Evolutionary conservation across 2,888 invertebrate species (phyloP), one percentile per base, ranked within the genome.

Genomic region (Sarcophaga carnaria): DNA sequence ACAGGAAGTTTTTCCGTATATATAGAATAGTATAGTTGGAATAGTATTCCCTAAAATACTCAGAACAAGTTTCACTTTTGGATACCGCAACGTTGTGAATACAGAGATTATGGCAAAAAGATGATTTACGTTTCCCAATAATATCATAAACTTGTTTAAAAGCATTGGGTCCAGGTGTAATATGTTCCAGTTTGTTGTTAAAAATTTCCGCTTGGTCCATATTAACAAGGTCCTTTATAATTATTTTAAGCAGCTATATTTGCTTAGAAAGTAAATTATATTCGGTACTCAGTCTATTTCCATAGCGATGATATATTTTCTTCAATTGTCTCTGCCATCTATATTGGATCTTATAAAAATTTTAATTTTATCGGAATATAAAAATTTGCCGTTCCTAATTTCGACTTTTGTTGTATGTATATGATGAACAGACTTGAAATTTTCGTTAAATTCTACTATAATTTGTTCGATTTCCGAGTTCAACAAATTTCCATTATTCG

Each of bases 281-380:
- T 62, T 62, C 62, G 8, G 62, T 14, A n/a, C 17, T 17, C 3
- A 62, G 12, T 62, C 62, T 62, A 20, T 62, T 62, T 8, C 8
- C 8, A 62, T 62, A 17, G 8, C n/a, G 62, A n/a, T 62, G 62
- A 62, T n/a, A 62, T 20, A 62, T 62, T n/a, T 62, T 62, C n/a
- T 62, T 62, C n/a, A 62, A 62, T 8, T 62, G n/a, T n/a, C 62
- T 62, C n/a, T 62, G 62, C 62, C 62, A 62, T n/a, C 20, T 62
- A n/a, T 62, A 17, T 20, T 62, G 4, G n/a, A 62, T 20, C 12
- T 14, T 17, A 62, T 17, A 62, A 8, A 62, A n/a, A 20, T 20
- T 25, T 25, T 25, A 25, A 8, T 20, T 20, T 14, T 62, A 8
- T 62, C 20, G 62, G 20, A 62, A n/a, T 8, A 8, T 14, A n/a